A percentile compares a stretch with the other conserved stretches of the same genome.
Conservation (phyloP, 1,140 invertebrate genomes). For the Drosophila pandora region DNA sequence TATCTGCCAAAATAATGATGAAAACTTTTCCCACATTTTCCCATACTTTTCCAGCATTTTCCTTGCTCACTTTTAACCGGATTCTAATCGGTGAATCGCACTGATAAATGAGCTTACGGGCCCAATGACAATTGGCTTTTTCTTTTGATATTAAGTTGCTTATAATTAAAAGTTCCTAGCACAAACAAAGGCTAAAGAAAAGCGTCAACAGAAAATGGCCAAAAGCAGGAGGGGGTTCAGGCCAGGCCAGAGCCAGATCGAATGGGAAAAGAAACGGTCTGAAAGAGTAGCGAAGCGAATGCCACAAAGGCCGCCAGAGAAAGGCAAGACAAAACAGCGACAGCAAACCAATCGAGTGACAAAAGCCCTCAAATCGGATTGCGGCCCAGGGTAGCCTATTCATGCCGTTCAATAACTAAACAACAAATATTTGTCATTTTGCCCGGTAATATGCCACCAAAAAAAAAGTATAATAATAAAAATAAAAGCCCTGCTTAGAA, state of each 20-base stretch:
- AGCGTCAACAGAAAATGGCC: slow-evolving; percentile 30
- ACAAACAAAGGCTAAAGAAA: slow-evolving; percentile 63
- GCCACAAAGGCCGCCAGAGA: slow-evolving; percentile 67
- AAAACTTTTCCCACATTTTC: slow-evolving; percentile 36
- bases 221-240: slow-evolving; percentile 21
- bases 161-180: slow-evolving; percentile 73
- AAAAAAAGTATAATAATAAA: not conserved
- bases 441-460: slow-evolving; percentile 62
- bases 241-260: slow-evolving; percentile 6
- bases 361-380: slow-evolving; percentile 80
- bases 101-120: slow-evolving; percentile 71
- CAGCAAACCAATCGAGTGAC: slow-evolving; percentile 72
- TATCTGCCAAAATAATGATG: not conserved
- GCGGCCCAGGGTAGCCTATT: slow-evolving; percentile 65
- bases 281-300: slow-evolving; percentile 79
- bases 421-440: slow-evolving; percentile 78
- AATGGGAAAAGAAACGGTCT: slow-evolving; percentile 61
- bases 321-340: slow-evolving; percentile 65
- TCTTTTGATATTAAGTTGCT: slow-evolving; percentile 66
- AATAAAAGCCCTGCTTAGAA: slow-evolving; percentile 37
- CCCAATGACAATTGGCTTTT: slow-evolving; percentile 79
- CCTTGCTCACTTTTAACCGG: not conserved
- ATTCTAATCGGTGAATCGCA: slow-evolving; percentile 4
- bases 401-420: slow-evolving; percentile 73
- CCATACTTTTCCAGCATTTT: slow-evolving; percentile 2